A percentile compares a stretch with the other conserved stretches of the same genome.
These are phyloP conservation scores for Polypedilum vanderplanki DNA, from an alignment of 1,140 invertebrate genomes.

Conservation along the genomic window DNA sequence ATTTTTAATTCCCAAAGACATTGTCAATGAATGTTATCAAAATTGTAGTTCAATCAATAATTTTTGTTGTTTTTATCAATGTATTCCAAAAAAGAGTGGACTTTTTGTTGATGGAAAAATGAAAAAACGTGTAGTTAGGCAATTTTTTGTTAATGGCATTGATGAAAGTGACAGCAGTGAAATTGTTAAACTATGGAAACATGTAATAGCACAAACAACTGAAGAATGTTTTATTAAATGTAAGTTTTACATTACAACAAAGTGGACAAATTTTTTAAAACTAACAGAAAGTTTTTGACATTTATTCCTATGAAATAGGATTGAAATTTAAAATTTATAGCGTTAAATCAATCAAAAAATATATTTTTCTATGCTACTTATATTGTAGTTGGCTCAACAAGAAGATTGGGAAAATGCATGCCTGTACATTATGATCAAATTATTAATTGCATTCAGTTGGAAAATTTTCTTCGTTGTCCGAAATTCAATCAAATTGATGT, in stretches of 20 bases:
- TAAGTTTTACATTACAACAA: too few species aligned
- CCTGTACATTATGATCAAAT: neutral
- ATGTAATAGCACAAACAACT: neutral
- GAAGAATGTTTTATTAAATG: neutral
- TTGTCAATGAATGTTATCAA: neutral
- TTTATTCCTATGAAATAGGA: too few species aligned
- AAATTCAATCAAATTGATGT: conserved; percentile 7
- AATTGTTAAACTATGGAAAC: neutral
- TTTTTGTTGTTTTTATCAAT: neutral
- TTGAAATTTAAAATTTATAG: too few species aligned
- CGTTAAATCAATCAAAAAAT: too few species aligned
- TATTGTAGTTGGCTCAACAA: neutral
- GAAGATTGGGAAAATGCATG: neutral
- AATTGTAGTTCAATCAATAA: neutral
- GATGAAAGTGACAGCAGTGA: neutral
- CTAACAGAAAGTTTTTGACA: too few species aligned
- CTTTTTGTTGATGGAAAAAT: neutral
- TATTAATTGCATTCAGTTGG: neutral
- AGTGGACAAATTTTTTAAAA: too few species aligned
- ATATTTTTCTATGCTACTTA: neutral
- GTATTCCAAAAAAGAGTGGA: neutral
- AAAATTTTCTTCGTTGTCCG: neutral
- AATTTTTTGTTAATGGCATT: neutral
- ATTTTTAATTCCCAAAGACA: neutral
- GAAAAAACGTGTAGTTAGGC: neutral